These are phyloP conservation scores for Pseudomyrmex flavicornis DNA, from an alignment of 1,140 invertebrate species.

Conservation along the genomic window DNA sequence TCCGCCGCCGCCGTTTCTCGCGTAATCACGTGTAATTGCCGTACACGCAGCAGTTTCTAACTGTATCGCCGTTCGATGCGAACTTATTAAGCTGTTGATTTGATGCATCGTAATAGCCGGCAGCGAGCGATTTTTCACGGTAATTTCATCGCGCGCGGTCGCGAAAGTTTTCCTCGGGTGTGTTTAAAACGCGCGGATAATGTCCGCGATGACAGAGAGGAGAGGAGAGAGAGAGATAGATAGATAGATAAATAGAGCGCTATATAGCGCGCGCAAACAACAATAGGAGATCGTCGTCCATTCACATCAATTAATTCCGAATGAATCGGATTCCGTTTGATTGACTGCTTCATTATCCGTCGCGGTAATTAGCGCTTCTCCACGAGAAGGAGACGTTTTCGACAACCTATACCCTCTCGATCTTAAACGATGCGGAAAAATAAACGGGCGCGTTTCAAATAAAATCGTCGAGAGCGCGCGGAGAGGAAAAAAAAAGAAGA, in stretches of 20 bases:
- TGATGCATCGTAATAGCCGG: constrained; percentile 28
- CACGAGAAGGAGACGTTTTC: constrained; percentile 6
- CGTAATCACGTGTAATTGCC: constrained; percentile 36
- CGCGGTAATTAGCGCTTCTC: constrained; percentile 19
- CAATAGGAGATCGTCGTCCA: constrained; percentile 59
- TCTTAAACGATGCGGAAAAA: constrained; percentile 29
- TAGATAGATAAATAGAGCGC: background rate
- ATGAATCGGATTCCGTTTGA: constrained; percentile 58
- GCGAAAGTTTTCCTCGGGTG: constrained; percentile 15
- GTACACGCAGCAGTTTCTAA: constrained; percentile 25
- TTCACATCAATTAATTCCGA: constrained; percentile 63
- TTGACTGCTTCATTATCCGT: constrained; percentile 39
- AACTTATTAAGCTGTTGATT: constrained; percentile 49
- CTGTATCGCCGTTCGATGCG: constrained; percentile 4
- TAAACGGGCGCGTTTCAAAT: constrained; percentile 5
- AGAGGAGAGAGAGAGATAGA: background rate
- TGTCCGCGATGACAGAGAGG: constrained; percentile 16
- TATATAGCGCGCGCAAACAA: constrained; percentile 19
- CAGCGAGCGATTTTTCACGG: constrained; percentile 19
- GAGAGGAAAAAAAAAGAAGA: background rate
- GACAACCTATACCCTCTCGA: background rate
- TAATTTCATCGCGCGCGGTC: constrained; percentile 18
- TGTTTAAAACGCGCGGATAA: constrained; percentile 20
- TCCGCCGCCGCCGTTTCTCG: background rate
- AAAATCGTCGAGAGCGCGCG: background rate